These are phyloP conservation scores for Euborellia annulipes DNA, from an alignment of 1,140 invertebrate genomes.

Conservation along the genomic window DNA sequence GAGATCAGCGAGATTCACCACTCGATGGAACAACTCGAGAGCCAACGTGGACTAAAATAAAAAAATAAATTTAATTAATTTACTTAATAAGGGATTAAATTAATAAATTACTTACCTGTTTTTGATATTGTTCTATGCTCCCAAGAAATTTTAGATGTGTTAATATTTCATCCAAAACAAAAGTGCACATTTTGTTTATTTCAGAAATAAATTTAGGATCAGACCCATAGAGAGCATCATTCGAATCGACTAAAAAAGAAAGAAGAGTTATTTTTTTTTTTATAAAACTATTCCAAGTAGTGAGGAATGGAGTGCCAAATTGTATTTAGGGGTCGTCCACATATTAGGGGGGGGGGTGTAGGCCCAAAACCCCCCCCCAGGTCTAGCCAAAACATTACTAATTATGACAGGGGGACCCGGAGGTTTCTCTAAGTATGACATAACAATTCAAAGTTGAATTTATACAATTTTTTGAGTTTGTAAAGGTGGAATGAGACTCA, in stretches of 20 bases:
- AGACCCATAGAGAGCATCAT: slow-evolving; percentile 81
- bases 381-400: too few species aligned
- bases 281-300: too few species aligned
- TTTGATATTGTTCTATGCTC: slow-evolving; percentile 36
- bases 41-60: slow-evolving; percentile 39
- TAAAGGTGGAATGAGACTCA: too few species aligned
- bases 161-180: slow-evolving; percentile 63
- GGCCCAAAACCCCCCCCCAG: too few species aligned
- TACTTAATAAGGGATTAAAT: not conserved
- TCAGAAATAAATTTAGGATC: slow-evolving; percentile 73
- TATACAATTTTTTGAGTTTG: too few species aligned
- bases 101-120: slow-evolving; percentile 28
- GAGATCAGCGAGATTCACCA: slow-evolving; percentile 56
- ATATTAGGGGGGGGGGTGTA: too few species aligned
- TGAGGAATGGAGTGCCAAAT: too few species aligned
- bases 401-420: too few species aligned
- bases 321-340: too few species aligned
- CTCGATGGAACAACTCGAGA: slow-evolving; percentile 53
- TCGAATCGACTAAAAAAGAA: slow-evolving; percentile 65
- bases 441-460: too few species aligned
- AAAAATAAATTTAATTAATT: not conserved
- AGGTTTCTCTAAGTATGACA: too few species aligned
- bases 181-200: slow-evolving; percentile 59
- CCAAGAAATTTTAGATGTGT: slow-evolving; percentile 49
- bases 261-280: slow-evolving; percentile 1